A percentile compares a stretch with the other conserved stretches of the same genome.
Evolutionary conservation across 2,888 invertebrate species (phyloP).

Genomic region (Dryococelus australis): DNA sequence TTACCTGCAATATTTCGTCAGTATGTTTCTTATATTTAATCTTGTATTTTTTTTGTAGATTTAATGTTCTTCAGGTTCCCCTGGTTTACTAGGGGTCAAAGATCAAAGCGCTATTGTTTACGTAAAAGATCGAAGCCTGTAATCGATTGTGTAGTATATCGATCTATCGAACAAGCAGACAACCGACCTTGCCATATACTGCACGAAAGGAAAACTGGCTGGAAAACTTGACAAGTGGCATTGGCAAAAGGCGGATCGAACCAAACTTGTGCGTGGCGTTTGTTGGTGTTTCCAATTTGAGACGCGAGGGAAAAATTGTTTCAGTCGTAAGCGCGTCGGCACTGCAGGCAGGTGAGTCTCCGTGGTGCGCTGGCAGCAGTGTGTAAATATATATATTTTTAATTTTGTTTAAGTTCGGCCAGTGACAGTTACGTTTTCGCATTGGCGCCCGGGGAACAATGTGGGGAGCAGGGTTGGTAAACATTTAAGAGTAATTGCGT

Average conservation of each 20-base stretch:
- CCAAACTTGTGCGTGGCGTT: not conserved
- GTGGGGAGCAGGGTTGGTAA: too few relatives aligned
- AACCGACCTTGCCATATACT: not conserved
- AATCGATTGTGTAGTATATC: not conserved
- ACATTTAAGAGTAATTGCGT: too few relatives aligned
- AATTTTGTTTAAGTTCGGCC: too few relatives aligned
- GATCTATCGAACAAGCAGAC: not conserved
- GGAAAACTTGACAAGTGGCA: not conserved
- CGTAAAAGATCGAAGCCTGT: not conserved
- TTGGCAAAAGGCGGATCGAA: slow-evolving; percentile 8
- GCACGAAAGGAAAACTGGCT: not conserved
- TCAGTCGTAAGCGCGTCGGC: not conserved
- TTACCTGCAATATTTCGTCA: too few relatives aligned
- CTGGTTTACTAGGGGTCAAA: too few relatives aligned
- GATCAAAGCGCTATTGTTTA: too few relatives aligned
- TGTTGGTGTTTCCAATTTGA: not conserved
- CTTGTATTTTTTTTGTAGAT: too few relatives aligned
- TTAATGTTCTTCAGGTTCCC: too few relatives aligned
- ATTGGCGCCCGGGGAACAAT: too few relatives aligned
- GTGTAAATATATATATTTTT: too few relatives aligned
- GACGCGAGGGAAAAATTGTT: not conserved
- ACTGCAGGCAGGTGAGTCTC: not conserved
- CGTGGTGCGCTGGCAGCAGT: not conserved
- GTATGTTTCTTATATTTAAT: too few relatives aligned
- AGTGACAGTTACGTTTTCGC: too few relatives aligned